Base-by-base conservation (phyloP, 2,113 vertebrate species). In the Rhinogobius similis region DNA sequence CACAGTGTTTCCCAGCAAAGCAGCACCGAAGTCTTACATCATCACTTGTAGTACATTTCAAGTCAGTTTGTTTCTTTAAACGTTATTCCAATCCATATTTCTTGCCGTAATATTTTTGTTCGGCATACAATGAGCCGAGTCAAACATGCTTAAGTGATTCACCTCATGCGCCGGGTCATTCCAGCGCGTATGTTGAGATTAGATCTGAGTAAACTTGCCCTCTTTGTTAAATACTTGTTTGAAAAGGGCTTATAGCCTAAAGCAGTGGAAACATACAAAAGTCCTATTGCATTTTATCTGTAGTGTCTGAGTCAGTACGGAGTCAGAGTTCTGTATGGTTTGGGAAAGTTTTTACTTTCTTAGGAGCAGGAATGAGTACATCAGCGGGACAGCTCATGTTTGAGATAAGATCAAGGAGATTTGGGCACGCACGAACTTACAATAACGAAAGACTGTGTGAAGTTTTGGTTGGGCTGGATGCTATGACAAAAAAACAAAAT, bases 1-100 rank as follows among this genome's bases (percentile, higher is more conserved):
- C 5, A 62, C 32, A 9, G 36, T 0, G 38, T n/a, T 69, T 73
- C 67, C 81, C 86, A 69, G 84, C 41, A 76, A 82, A 38, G 59
- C 71, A 59, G 73, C 70, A 48, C 29, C 53, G 41, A 48, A 46
- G 38, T 65, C 27, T 72, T 62, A 48, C 71, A 39, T 67, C 62
- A 24, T 16, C 38, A 43, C 76, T 74, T 13, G 11, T 14, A 38
- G 59, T 4, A 5, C 59, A 36, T 39, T 39, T 32, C 4, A 39
- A 8, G n/a, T 36, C 23, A 39, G 26, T 29, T 58, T 18, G 18
- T 58, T 27, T 29, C 7, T 29, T 18, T 29, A 29, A 26, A 29
- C 6, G 14, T 18, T 5, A 18, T 29, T 29, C 13, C 4, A 8
- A 29, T 26, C 14, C 7, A 58, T 14, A 29, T 18, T 29, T 29